Evolutionary conservation across 2,113 vertebrate species (phyloP), one percentile per base, ranked within the genome.

Genomic region (Dicentrarchus labrax): DNA sequence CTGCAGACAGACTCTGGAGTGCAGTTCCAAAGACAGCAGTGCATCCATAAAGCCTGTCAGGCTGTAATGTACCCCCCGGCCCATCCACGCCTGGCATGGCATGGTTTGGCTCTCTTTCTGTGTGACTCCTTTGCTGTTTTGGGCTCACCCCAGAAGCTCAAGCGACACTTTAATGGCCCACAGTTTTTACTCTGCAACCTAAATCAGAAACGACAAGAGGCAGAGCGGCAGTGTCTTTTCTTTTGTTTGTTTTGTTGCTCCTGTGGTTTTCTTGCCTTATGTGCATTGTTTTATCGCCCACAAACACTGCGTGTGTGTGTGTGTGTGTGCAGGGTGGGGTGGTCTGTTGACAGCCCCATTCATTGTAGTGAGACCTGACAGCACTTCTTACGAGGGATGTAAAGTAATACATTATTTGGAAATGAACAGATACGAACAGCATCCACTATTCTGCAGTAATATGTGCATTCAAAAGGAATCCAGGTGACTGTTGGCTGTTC

Each of bases 21-120:
- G 41, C 19, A 19, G 45, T 78, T 70, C 62, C 7, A 74, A 50
- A 74, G 72, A 51, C 47, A 64, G 48, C 60, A 39, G 30, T 11
- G 45, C 72, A 50, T 38, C 22, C 48, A 22, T 43, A 47, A 62
- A 65, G 41, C 9, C 67, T 30, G 47, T 24, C 30, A 62, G 21
- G 38, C 47, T 78, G 45, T 24, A 61, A 69, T 19, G 51, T 77
- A n/a, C 15, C 13, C 30, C 22, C 15, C 5, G 1, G 56, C 17
- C 17, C 19, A 62, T 50, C 21, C 17, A n/a, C 36, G 67, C 11
- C 47, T 62, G 67, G 15, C 54, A 48, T 78, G 57, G 36, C 54
- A 4, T 21, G 56, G 56, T n/a, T 62, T 62, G 36, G 22, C 36
- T 36, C 11, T 62, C 21, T 60, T 39, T 59, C 41, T 60, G 1